These are phyloP conservation scores for Tetranychus urticae DNA, from an alignment of 1,140 invertebrate species.

Conservation along the genomic window DNA sequence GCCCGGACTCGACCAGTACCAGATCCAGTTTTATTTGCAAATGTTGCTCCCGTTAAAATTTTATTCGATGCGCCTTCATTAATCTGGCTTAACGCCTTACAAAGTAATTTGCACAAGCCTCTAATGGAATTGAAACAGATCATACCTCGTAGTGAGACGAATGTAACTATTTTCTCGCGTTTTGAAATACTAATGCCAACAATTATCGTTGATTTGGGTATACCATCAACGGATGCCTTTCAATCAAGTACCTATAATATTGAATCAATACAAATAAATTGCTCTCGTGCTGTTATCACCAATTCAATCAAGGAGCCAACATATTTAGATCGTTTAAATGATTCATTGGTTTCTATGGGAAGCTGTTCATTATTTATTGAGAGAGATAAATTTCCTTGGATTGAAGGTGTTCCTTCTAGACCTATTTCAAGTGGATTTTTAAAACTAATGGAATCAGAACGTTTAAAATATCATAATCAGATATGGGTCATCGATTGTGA, in stretches of 20 bases:
- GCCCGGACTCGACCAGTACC: constrained; percentile 81
- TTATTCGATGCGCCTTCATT: constrained; percentile 58
- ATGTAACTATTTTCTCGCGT: neutral
- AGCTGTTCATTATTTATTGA: neutral
- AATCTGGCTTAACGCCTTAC: constrained; percentile 81
- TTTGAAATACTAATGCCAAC: constrained; percentile 10
- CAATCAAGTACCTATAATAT: constrained; percentile 1
- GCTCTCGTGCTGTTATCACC: neutral
- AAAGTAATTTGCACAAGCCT: constrained; percentile 54
- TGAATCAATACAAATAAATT: neutral
- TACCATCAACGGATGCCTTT: neutral
- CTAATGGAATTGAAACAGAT: constrained; percentile 20
- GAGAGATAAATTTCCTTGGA: constrained; percentile 4
- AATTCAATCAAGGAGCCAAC: constrained; percentile 1
- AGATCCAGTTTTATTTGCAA: constrained; percentile 66
- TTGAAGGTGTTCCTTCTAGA: neutral
- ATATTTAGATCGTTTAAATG: constrained; percentile 1
- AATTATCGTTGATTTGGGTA: neutral
- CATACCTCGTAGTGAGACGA: constrained; percentile 1
- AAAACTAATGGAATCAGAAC: neutral
- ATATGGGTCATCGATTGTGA: constrained; percentile 5
- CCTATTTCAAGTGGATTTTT: constrained; percentile 2
- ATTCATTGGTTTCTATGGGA: neutral
- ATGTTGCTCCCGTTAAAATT: constrained; percentile 64
- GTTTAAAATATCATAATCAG: neutral